These are phyloP conservation scores for Acanthornis magna DNA, from an alignment of 2,797 vertebrate genomes.

Conservation along the genomic window DNA sequence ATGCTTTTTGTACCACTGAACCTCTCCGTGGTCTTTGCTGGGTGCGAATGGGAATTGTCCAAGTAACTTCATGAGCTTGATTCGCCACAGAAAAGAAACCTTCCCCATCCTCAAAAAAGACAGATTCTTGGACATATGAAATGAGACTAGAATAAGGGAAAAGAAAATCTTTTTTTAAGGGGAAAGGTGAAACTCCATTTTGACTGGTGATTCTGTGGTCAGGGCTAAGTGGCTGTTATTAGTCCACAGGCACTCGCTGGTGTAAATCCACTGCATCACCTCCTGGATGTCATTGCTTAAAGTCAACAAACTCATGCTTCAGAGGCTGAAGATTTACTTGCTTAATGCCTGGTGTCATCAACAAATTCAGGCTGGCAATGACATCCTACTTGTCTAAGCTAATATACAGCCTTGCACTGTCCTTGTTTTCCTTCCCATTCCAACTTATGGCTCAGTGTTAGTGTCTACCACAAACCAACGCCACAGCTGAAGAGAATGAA, in stretches of 20 bases:
- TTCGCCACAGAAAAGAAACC: neutral
- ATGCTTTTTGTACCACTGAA: neutral
- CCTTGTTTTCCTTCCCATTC: conserved; percentile 12
- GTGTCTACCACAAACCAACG: neutral
- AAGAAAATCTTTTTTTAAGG: neutral
- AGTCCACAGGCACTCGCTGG: neutral
- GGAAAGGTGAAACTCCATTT: neutral
- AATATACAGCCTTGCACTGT: neutral
- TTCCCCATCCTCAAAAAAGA: neutral
- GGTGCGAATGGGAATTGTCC: neutral
- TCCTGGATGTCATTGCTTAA: neutral
- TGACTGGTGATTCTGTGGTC: neutral
- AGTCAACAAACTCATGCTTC: neutral
- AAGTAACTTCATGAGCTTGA: rapidly evolving
- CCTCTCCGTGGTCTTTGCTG: neutral
- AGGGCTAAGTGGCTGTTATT: neutral
- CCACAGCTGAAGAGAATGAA: neutral
- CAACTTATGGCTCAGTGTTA: neutral
- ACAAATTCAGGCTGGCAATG: conserved; percentile 39
- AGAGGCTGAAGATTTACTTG: conserved; percentile 9
- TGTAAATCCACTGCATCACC: neutral
- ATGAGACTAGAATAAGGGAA: neutral
- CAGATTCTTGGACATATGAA: neutral
- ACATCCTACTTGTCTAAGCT: conserved; percentile 9
- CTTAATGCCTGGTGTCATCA: conserved; percentile 22